These are phyloP conservation scores for Pluvialis apricaria DNA, from an alignment of 2,113 vertebrate species.

Conservation along the genomic window DNA sequence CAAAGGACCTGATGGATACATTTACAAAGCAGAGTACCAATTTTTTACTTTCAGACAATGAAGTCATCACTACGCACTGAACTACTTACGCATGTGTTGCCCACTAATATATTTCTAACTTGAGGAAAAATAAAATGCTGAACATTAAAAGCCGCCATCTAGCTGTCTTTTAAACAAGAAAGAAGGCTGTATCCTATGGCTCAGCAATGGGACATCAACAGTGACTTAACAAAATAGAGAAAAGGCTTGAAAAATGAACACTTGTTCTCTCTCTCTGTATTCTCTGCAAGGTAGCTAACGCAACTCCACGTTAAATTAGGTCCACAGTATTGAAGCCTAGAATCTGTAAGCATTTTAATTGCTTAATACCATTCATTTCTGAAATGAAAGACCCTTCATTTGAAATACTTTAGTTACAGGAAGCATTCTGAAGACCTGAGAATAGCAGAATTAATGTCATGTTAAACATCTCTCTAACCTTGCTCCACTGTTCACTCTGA, in stretches of 20 bases:
- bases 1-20: not conserved
- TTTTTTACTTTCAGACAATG: accelerated
- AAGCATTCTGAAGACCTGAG: not conserved
- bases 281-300: not conserved
- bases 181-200: not conserved
- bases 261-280: not conserved
- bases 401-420: not conserved
- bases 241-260: not conserved
- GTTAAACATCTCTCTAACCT: not conserved
- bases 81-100: not conserved
- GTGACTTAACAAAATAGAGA: not conserved
- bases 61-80: not conserved
- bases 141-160: not conserved
- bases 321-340: not conserved
- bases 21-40: not conserved
- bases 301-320: not conserved
- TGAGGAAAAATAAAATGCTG: not conserved
- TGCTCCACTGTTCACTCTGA: not conserved
- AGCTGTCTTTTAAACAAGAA: not conserved
- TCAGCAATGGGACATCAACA: not conserved
- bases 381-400: not conserved
- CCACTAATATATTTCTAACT: not conserved
- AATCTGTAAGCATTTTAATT: not conserved
- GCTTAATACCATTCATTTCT: not conserved
- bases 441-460: not conserved